Conservation (phyloP, 2,113 vertebrate species). For the Cygnus buccinator region DNA sequence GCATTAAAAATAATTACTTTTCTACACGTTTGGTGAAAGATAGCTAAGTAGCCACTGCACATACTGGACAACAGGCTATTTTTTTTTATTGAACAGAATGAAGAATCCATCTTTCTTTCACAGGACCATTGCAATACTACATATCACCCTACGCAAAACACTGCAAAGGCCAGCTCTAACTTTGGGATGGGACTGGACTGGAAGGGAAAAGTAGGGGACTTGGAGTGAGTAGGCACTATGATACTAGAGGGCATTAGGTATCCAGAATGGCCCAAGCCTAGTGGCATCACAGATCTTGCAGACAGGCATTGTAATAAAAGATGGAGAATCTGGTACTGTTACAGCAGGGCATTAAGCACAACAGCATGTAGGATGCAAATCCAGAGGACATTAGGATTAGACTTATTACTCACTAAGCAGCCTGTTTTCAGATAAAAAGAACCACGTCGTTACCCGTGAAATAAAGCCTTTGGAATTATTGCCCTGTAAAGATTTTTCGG, state of each 20-base stretch:
- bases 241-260: neutral
- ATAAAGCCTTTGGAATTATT: conserved; percentile 39
- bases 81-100: neutral
- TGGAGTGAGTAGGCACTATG: neutral
- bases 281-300: neutral
- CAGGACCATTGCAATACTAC: neutral
- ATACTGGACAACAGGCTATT: neutral
- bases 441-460: conserved; percentile 16
- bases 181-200: neutral
- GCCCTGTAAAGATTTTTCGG: conserved; percentile 38
- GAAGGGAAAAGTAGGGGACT: neutral
- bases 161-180: neutral
- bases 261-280: neutral
- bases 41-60: neutral
- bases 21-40: neutral
- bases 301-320: neutral
- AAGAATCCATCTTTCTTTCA: neutral
- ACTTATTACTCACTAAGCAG: neutral
- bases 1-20: neutral
- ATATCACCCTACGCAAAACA: neutral
- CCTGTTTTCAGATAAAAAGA: neutral
- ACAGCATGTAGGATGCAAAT: neutral
- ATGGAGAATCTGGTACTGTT: neutral
- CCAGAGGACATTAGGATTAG: neutral
- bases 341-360: neutral